Evolutionary conservation across 2,113 vertebrate genomes (phyloP).

Genomic region (Neofelis nebulosa): DNA sequence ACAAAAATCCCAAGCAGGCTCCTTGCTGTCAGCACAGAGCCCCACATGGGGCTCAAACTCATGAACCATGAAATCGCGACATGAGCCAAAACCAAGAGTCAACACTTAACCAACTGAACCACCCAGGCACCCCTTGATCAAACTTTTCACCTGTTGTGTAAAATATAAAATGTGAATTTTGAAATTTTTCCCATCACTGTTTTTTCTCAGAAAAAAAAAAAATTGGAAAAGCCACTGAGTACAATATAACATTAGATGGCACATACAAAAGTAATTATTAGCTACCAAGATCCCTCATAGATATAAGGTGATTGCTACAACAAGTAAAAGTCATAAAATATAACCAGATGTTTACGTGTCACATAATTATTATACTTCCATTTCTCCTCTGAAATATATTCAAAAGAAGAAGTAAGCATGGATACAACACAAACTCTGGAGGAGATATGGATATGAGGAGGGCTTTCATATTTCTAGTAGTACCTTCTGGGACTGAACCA

Average conservation of each 20-base stretch:
- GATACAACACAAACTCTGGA: background rate
- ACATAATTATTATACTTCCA: background rate
- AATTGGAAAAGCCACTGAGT: background rate
- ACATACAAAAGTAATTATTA: background rate
- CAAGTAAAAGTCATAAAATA: background rate
- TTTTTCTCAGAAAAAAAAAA: slow-evolving; percentile 28
- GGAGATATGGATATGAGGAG: background rate
- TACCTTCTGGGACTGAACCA: no score
- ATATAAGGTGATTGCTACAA: background rate
- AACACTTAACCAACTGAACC: no score
- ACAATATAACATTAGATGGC: background rate
- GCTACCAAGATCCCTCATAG: background rate
- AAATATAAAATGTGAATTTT: background rate
- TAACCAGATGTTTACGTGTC: background rate
- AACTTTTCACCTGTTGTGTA: background rate
- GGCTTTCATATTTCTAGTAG: background rate
- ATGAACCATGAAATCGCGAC: no score
- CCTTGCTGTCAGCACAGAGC: no score
- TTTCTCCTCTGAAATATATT: background rate
- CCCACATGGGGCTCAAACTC: no score
- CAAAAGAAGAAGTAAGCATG: background rate
- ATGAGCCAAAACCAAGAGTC: no score
- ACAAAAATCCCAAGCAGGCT: no score
- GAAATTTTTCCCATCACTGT: background rate
- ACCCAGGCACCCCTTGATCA: background rate